Conservation (phyloP, 2,113 vertebrate genomes). For the Leptobrachium ailaonicum region DNA sequence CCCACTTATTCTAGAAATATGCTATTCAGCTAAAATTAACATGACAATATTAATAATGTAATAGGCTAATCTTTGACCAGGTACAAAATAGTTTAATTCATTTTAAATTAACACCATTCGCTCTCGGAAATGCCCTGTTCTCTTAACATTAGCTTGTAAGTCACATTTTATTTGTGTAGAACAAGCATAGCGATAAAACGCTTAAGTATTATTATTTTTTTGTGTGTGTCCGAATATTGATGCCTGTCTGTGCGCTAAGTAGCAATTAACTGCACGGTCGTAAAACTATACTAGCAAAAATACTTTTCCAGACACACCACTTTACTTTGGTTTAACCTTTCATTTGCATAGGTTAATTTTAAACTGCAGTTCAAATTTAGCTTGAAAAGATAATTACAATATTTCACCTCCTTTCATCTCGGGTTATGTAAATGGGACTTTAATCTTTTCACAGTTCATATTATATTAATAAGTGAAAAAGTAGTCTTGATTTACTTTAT, state of each 20-base stretch:
- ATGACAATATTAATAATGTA: conserved; percentile 13
- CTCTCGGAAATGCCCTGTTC: conserved; percentile 38
- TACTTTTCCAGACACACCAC: conserved; percentile 57
- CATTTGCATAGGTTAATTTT: conserved; percentile 95
- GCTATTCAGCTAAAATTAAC: neutral
- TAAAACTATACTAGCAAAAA: conserved; percentile 58
- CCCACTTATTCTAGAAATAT: no score
- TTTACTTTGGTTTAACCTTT: conserved; percentile 74
- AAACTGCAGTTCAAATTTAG: conserved; percentile 89
- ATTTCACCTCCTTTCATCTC: conserved; percentile 81
- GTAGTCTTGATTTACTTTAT: conserved; percentile 74
- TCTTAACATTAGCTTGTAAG: conserved; percentile 45
- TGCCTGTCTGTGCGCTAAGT: conserved; percentile 51
- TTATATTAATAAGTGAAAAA: conserved; percentile 69
- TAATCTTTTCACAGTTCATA: conserved; percentile 74
- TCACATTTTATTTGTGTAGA: conserved; percentile 48
- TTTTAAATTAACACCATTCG: conserved; percentile 45
- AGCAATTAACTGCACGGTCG: conserved; percentile 56
- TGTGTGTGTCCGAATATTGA: neutral
- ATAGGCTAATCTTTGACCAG: conserved; percentile 33
- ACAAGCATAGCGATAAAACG: conserved; percentile 43
- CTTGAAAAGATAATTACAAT: conserved; percentile 96
- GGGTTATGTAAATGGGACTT: conserved; percentile 88
- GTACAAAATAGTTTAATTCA: conserved; percentile 41
- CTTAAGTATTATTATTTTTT: conserved; percentile 22